Base-by-base conservation (phyloP, 1,140 invertebrate genomes). In the Eueides isabella region DNA sequence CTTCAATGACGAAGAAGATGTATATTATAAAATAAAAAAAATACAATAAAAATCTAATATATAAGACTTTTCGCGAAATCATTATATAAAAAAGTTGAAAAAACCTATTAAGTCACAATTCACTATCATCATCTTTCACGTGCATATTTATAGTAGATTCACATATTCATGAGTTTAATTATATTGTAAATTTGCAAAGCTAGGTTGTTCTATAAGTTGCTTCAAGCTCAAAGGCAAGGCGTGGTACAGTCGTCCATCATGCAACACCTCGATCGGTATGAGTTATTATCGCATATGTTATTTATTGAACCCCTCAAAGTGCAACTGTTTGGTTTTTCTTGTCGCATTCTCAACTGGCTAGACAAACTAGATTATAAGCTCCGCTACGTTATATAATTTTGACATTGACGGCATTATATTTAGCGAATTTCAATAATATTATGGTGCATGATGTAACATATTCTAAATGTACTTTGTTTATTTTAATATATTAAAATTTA, bases 311-410 rank as follows among this genome's bases (percentile, higher is more conserved):
- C 64, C 35, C 33, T 65, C 74, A 31, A 76, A 67, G 41, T 67
- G 70, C 80, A 80, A 83, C 80, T 80, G 78, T 83, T 82, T 77
- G 74, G 78, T 89, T 86, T 86, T 82, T 85, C 84, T 76, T 84
- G 84, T 86, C 81, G 82, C 72, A 78, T 73, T 75, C 76, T 68
- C 77, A 67, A 77, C 76, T 81, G 74, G 72, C 78, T 75, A 77
- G 73, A 67, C 65, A 67, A 74, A 67, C 62, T 61, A 74, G 71
- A 73, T 70, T 28, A 41, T 31, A 55, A 31, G 29, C 28, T 70
- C 62, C 26, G 55, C 44, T 72, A 65, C 61, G 71, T 41, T 38
- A 72, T 55, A 16, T 55, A 7, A 35, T 28, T 41, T 44, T 44
- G n/a, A 38, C 29, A 38, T 66, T 41, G 12, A 66, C n/a, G n/a